Conservation (phyloP, 2,888 invertebrate genomes). For the Acronicta alni region DNA sequence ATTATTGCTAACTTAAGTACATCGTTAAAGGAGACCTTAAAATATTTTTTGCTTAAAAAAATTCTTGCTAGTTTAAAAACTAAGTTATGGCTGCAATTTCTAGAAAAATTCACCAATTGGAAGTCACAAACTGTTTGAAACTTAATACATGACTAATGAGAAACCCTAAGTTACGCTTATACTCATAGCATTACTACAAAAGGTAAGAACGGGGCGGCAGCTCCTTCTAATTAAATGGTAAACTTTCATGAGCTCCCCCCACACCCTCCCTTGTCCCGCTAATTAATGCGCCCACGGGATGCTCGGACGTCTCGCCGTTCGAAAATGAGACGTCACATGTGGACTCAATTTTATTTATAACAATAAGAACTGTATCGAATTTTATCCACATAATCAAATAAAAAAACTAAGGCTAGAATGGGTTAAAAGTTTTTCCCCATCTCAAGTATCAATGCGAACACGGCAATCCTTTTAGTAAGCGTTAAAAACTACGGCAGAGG, state of each 20-base stretch:
- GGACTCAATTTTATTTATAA: slow-evolving; percentile 24
- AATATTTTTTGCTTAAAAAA: not conserved
- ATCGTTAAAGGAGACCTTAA: not conserved
- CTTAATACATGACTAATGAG: slow-evolving; percentile 79
- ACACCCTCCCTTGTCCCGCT: slow-evolving; percentile 73
- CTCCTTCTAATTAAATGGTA: slow-evolving; percentile 89
- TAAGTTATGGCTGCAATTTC: not conserved
- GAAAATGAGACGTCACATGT: slow-evolving; percentile 61
- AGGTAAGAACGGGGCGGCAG: slow-evolving; percentile 77
- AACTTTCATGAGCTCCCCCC: slow-evolving; percentile 86
- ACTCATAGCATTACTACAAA: slow-evolving; percentile 81
- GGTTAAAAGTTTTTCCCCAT: slow-evolving; percentile 63
- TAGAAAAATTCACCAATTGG: slow-evolving; percentile 9
- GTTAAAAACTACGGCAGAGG: slow-evolving; percentile 80
- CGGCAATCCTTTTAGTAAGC: slow-evolving; percentile 87
- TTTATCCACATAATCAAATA: slow-evolving; percentile 35
- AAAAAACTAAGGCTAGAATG: slow-evolving; percentile 39
- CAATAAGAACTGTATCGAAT: not conserved
- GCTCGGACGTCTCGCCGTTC: slow-evolving; percentile 70
- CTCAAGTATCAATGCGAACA: slow-evolving; percentile 82
- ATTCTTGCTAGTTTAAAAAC: not conserved
- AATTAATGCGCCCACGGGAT: slow-evolving; percentile 87
- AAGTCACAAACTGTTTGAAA: slow-evolving; percentile 63
- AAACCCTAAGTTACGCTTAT: slow-evolving; percentile 80
- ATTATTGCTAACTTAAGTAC: too few species aligned